These are phyloP conservation scores for Epinephelus malabaricus DNA, from an alignment of 2,797 vertebrate genomes.

Conservation along the genomic window DNA sequence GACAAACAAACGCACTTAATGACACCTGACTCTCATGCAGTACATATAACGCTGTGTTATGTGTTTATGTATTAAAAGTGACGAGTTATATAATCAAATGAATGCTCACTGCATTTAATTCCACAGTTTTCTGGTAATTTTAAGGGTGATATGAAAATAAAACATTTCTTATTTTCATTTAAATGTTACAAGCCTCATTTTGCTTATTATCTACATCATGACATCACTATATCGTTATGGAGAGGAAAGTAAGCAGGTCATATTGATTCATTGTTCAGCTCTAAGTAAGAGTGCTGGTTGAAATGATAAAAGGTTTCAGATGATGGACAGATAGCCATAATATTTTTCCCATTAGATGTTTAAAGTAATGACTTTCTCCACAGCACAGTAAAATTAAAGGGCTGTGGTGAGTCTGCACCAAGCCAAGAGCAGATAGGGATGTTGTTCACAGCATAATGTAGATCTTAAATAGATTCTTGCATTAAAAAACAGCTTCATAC, in stretches of 20 bases:
- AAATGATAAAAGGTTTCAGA: slow-evolving; percentile 1
- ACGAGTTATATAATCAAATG: not conserved
- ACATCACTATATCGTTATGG: not conserved
- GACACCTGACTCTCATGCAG: slow-evolving; percentile 1
- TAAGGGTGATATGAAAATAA: not conserved
- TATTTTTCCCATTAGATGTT: slow-evolving; percentile 20
- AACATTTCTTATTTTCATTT: not conserved
- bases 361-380: slow-evolving; percentile 19
- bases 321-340: not conserved
- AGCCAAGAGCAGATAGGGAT: not conserved
- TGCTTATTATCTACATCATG: not conserved
- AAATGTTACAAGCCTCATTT: not conserved
- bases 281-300: not conserved
- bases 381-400: not conserved
- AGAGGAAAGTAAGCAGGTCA: not conserved
- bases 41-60: not conserved
- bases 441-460: not conserved
- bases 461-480: not conserved
- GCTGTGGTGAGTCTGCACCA: not conserved
- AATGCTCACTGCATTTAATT: not conserved
- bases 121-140: not conserved
- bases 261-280: not conserved
- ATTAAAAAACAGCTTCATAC: not conserved
- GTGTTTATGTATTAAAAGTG: not conserved
- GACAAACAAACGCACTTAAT: slow-evolving; percentile 38